These are phyloP conservation scores for Heliconius erato DNA, from an alignment of 2,888 invertebrate species.

Conservation along the genomic window DNA sequence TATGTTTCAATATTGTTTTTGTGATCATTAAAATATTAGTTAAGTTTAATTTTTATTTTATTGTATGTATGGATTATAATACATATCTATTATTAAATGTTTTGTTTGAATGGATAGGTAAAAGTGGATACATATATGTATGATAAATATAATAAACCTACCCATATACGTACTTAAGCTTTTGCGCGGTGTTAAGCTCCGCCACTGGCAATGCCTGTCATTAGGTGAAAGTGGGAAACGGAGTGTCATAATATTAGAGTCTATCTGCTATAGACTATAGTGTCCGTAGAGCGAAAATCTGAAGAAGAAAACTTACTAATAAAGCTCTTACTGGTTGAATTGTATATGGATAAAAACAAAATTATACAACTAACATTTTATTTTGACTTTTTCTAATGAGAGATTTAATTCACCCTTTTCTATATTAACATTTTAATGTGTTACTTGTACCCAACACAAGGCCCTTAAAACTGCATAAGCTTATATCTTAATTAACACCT, in stretches of 20 bases:
- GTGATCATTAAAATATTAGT: background rate
- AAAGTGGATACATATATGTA: too few species aligned
- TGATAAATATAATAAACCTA: too few species aligned
- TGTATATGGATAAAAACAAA: background rate
- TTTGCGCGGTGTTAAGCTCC: too few species aligned
- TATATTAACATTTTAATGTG: constrained; percentile 1
- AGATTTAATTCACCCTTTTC: background rate
- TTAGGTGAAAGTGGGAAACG: too few species aligned
- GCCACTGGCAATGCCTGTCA: too few species aligned
- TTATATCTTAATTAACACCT: background rate
- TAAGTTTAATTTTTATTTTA: background rate
- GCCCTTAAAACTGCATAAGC: background rate
- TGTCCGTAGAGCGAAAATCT: too few species aligned
- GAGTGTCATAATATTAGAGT: too few species aligned
- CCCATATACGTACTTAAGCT: too few species aligned
- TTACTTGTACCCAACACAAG: background rate
- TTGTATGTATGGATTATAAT: background rate
- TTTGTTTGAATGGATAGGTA: background rate
- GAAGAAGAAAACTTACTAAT: background rate
- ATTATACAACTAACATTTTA: background rate
- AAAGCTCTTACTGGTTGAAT: background rate
- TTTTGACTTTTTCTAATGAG: too few species aligned
- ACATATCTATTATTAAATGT: background rate
- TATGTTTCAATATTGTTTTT: background rate
- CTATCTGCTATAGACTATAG: too few species aligned